Percentiles rank a stretch among this genome's conserved stretches.
phyloP scores from a whole-genome alignment of 2,113 vertebrate species.

The Arothron firmamentum region DNA sequence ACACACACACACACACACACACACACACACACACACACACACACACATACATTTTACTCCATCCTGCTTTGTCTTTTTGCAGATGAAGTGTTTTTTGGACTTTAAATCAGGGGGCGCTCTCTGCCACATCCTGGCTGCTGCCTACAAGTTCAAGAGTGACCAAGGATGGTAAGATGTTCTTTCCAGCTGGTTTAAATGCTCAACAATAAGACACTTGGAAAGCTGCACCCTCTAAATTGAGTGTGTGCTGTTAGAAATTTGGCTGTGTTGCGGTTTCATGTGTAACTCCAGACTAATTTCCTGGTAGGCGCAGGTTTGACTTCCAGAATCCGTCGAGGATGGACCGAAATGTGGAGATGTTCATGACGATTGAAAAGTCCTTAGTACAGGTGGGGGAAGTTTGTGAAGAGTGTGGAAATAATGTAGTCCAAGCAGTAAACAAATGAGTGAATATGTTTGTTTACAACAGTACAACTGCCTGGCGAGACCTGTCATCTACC shows the following conservation, averaged over 20 bases:
- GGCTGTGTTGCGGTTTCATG: slow-evolving; percentile 53
- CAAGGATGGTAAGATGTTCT: slow-evolving; percentile 90
- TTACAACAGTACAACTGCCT: slow-evolving; percentile 86
- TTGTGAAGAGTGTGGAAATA: not conserved
- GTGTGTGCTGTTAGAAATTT: slow-evolving; percentile 8
- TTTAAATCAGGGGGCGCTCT: slow-evolving; percentile 95
- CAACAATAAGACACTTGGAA: not conserved
- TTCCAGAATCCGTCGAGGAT: slow-evolving; percentile 98
- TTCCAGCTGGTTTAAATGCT: slow-evolving; percentile 21
- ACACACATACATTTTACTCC: not conserved
- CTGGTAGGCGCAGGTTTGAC: slow-evolving; percentile 94
- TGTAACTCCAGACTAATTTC: slow-evolving; percentile 78
- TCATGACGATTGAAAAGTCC: slow-evolving; percentile 97
- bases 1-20: not conserved
- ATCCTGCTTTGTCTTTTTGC: slow-evolving; percentile 29
- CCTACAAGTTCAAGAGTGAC: slow-evolving; percentile 99
- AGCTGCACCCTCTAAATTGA: not conserved
- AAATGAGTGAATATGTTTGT: slow-evolving; percentile 11
- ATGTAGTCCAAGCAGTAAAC: not conserved
- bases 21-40: not conserved
- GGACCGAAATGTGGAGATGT: slow-evolving; percentile 98
- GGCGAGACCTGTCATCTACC: slow-evolving; percentile 90
- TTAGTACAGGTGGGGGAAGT: slow-evolving; percentile 83
- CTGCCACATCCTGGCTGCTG: slow-evolving; percentile 94
- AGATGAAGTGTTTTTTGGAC: slow-evolving; percentile 98